Base-by-base conservation (phyloP, 1,140 invertebrate genomes). In the Brachionus sp. region DNA sequence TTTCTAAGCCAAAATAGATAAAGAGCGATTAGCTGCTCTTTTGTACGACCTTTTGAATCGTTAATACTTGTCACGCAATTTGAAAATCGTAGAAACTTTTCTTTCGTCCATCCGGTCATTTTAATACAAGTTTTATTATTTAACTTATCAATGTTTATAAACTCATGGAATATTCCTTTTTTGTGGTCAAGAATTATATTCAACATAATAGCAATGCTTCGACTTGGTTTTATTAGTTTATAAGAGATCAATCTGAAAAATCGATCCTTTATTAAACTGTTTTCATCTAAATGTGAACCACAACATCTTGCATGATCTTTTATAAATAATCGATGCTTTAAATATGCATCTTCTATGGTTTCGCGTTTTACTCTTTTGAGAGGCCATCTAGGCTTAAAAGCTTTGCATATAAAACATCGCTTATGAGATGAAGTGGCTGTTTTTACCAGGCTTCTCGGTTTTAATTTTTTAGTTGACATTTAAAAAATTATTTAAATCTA, bases 271-370 rank as follows among this genome's bases (percentile, higher is more conserved):
- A 53, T 53, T 53, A 53, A 16, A 16, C 13, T 5, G 46, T 35
- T 37, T 13, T 70, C 13, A 16, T 70, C 66, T 16, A 70, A 70
- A 70, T 70, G 66, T 70, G n/a, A 37, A 37, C n/a, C 16, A 16
- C 66, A 70, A 37, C 29, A 37, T 70, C 66, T 70, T 37, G 33
- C 29, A 70, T 70, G 29, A n/a, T 70, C 13, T 70, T 70, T 70
- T n/a, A 70, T 70, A 70, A 37, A 70, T n/a, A 70, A 39, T 33
- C 62, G 23, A 35, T 64, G 29, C 5, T 29, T 29, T 29, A 33
- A 33, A 64, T 33, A 64, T 10, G 62, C 7, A 33, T 64, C 62
- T 3, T 33, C 25, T n/a, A 64, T 35, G 2, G 62, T 33, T 64
- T 64, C 25, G 6, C 13, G 62, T 10, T 33, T 29, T 29, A 64